phyloP scores from a whole-genome alignment of 2,113 vertebrate genomes.

The Reinhardtius hippoglossoides region DNA sequence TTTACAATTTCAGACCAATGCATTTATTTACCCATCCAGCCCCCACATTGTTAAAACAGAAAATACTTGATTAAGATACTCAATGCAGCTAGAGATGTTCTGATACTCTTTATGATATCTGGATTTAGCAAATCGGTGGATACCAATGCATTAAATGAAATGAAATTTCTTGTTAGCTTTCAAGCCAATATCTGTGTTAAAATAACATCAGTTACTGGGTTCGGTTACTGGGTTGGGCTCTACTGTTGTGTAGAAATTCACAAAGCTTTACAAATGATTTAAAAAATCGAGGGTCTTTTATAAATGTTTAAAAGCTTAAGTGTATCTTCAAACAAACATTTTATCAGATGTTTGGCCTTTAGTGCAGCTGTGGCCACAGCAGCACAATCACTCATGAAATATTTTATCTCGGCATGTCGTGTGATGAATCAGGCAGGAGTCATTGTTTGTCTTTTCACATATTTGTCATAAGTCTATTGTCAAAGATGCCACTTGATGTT shows the following conservation, averaged over 20 bases:
- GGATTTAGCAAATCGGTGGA: no score
- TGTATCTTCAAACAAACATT: slow-evolving; percentile 20
- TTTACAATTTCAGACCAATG: no score
- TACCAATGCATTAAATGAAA: no score
- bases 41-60: no score
- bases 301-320: background rate
- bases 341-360: slow-evolving; percentile 1
- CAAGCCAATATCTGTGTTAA: no score
- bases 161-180: no score
- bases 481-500: slow-evolving; percentile 12
- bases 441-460: slow-evolving; percentile 24
- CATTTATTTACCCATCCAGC: no score
- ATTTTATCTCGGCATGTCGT: slow-evolving; percentile 48
- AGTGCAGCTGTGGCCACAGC: slow-evolving; percentile 10
- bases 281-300: background rate
- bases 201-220: no score
- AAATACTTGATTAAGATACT: no score
- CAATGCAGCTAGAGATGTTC: no score
- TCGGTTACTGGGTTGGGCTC: no score
- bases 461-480: slow-evolving; percentile 6
- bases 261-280: slow-evolving; percentile 3
- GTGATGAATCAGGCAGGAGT: slow-evolving; percentile 33
- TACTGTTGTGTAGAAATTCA: background rate
- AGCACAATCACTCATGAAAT: slow-evolving; percentile 54
- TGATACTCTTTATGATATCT: no score